A percentile compares a stretch with the other conserved stretches of the same genome.
These are phyloP conservation scores for Dryoscopus gambensis DNA, from an alignment of 2,113 vertebrate genomes.

Conservation along the genomic window DNA sequence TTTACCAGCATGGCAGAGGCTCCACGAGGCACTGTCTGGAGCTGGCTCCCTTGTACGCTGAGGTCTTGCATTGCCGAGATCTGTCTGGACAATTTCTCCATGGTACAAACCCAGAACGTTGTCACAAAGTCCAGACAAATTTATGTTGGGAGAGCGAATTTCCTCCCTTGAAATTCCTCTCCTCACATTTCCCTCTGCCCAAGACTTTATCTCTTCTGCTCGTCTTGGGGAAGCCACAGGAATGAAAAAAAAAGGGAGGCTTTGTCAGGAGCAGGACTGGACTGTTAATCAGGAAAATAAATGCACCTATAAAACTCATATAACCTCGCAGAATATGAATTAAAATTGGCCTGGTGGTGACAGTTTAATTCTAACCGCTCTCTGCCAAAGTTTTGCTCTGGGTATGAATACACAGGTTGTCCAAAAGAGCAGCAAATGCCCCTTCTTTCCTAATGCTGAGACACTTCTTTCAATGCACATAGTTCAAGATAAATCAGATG, in stretches of 20 bases:
- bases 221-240: background rate
- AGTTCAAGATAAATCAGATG: background rate
- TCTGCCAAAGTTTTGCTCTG: background rate
- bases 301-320: slow-evolving; percentile 14
- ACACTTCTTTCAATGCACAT: background rate
- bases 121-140: background rate
- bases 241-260: background rate
- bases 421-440: background rate
- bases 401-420: slow-evolving; percentile 34
- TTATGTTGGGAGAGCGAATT: background rate
- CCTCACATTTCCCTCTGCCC: background rate
- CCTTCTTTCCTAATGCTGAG: background rate
- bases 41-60: background rate
- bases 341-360: background rate
- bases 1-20: background rate
- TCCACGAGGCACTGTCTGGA: background rate
- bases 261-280: background rate
- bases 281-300: slow-evolving; percentile 37
- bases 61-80: background rate
- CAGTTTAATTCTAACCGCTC: slow-evolving; percentile 29
- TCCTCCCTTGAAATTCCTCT: background rate
- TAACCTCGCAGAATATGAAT: background rate
- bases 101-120: background rate
- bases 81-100: background rate
- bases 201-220: slow-evolving; percentile 9